Conservation (phyloP, 2,113 vertebrate species). For the Silurus meridionalis region DNA sequence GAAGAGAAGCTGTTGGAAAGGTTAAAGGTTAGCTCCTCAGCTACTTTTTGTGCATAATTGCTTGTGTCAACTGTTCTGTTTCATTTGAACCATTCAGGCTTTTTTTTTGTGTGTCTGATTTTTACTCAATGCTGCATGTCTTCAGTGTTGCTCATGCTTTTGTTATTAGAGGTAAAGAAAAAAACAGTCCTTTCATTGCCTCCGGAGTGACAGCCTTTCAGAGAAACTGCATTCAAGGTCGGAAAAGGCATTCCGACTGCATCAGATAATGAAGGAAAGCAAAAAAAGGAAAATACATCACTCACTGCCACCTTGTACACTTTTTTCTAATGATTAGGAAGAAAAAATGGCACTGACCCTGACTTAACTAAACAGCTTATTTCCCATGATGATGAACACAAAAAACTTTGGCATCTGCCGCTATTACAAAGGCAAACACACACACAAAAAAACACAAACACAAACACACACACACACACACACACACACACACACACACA, state of each 20-base stretch:
- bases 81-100: not conserved
- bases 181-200: not conserved
- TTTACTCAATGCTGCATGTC: constrained; percentile 1
- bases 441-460: not conserved
- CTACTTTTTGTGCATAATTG: not conserved
- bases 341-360: not conserved
- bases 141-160: not conserved
- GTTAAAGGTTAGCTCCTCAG: not conserved
- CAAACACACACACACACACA: not conserved
- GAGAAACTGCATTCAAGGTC: constrained; percentile 19
- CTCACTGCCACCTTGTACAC: not conserved
- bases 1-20: not conserved
- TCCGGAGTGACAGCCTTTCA: not conserved
- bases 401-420: not conserved
- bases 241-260: not conserved
- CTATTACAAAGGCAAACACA: not conserved
- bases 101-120: not conserved
- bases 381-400: constrained; percentile 15
- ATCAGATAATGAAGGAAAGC: not conserved
- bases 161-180: not conserved
- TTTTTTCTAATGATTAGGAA: not conserved
- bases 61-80: not conserved
- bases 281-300: not conserved
- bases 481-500: not conserved
- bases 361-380: not conserved